Evolutionary conservation across 2,888 invertebrate genomes (phyloP).

Genomic region (Pandemis heparana): DNA sequence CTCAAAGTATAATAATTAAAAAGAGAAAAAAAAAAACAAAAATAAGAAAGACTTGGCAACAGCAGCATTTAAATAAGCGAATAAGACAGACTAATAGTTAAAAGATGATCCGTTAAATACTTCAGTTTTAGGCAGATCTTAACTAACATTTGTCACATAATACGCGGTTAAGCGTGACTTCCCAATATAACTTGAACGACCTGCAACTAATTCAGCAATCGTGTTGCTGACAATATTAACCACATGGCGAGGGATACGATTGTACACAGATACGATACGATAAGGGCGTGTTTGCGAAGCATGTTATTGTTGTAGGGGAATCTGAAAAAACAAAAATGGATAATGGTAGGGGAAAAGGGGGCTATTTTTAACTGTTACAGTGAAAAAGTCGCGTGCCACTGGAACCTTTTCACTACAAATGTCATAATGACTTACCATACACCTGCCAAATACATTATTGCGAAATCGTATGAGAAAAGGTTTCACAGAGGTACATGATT

Average conservation of each 20-base stretch:
- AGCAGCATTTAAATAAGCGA: no score
- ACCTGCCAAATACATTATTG: no score
- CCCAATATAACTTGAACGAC: background rate
- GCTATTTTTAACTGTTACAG: no score
- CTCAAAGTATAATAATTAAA: no score
- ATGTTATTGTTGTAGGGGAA: slow-evolving; percentile 13
- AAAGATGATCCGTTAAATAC: background rate
- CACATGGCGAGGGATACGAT: slow-evolving; percentile 35
- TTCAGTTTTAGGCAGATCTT: background rate
- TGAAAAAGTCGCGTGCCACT: no score
- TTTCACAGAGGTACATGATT: no score
- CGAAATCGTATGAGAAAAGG: no score
- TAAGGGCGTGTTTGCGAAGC: background rate
- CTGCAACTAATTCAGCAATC: background rate
- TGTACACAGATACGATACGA: slow-evolving; percentile 23
- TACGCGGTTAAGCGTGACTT: background rate
- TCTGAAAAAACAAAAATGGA: slow-evolving; percentile 2
- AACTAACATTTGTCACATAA: background rate
- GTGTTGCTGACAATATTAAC: background rate
- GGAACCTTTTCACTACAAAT: no score
- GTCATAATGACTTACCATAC: no score
- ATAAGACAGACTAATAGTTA: no score
- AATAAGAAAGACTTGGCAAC: no score
- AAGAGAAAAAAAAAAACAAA: no score
- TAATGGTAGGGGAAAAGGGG: background rate